Percentiles rank a stretch among this genome's conserved stretches.
phyloP scores from a whole-genome alignment of 2,888 invertebrate genomes.

The Eremobia ochroleuca region DNA sequence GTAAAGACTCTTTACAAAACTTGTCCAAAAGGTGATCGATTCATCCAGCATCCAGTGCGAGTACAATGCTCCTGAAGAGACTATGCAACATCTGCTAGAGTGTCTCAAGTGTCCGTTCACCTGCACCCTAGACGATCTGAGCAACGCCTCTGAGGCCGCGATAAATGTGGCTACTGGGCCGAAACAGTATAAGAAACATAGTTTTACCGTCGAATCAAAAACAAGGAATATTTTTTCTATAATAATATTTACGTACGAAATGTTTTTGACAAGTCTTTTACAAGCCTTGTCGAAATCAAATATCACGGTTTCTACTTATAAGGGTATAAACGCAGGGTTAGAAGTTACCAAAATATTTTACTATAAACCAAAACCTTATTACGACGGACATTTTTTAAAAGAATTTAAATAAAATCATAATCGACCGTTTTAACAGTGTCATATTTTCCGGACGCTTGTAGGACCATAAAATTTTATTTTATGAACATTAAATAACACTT shows the following conservation, averaged over 20 bases:
- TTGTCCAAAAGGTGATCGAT: no score
- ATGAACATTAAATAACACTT: neutral
- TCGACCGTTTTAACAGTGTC: neutral
- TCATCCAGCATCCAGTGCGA: no score
- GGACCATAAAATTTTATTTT: slow-evolving; percentile 20
- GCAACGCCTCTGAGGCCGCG: no score
- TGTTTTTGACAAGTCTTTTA: neutral
- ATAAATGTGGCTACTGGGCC: no score
- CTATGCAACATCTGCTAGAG: no score
- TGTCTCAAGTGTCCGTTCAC: no score
- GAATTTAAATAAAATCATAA: slow-evolving; percentile 18
- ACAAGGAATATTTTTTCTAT: no score
- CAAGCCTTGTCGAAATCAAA: neutral
- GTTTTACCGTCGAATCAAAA: no score
- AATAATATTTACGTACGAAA: neutral
- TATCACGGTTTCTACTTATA: neutral
- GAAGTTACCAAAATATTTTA: neutral
- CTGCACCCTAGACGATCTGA: no score
- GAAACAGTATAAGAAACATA: no score
- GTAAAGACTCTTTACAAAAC: no score
- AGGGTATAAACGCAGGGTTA: neutral
- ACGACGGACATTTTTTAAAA: neutral
- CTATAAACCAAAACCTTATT: neutral
- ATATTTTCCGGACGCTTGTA: slow-evolving; percentile 10
- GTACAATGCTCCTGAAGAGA: no score